These are phyloP conservation scores for Falco peregrinus DNA, from an alignment of 2,797 vertebrate species.

Conservation along the genomic window DNA sequence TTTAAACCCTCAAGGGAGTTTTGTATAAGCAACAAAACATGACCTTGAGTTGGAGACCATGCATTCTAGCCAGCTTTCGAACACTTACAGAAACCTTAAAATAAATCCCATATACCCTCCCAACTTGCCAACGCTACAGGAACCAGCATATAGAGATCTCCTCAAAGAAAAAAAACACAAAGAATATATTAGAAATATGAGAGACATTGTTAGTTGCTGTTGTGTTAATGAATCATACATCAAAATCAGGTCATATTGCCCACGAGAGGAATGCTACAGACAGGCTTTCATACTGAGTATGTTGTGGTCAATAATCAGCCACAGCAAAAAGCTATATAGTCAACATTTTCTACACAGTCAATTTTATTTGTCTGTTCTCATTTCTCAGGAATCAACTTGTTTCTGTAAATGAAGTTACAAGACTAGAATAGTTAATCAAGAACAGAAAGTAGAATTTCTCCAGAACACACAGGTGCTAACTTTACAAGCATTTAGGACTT, in stretches of 20 bases:
- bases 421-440: slow-evolving; percentile 25
- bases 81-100: background rate
- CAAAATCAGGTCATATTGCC: background rate
- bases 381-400: slow-evolving; percentile 52
- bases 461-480: slow-evolving; percentile 34
- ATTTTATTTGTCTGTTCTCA: slow-evolving; percentile 53
- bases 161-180: background rate
- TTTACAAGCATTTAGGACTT: slow-evolving; percentile 53
- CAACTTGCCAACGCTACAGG: background rate
- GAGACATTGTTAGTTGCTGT: background rate
- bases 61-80: background rate
- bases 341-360: slow-evolving; percentile 41
- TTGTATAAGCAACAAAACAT: background rate
- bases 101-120: background rate
- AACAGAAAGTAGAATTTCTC: slow-evolving; percentile 18
- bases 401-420: slow-evolving; percentile 61
- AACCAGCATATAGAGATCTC: background rate
- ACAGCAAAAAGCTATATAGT: background rate
- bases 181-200: background rate
- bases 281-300: background rate
- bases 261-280: background rate
- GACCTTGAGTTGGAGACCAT: background rate
- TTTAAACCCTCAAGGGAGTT: background rate
- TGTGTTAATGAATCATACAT: background rate
- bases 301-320: background rate